Evolutionary conservation across 2,113 vertebrate genomes (phyloP).

Genomic region (Neogobius melanostomus): DNA sequence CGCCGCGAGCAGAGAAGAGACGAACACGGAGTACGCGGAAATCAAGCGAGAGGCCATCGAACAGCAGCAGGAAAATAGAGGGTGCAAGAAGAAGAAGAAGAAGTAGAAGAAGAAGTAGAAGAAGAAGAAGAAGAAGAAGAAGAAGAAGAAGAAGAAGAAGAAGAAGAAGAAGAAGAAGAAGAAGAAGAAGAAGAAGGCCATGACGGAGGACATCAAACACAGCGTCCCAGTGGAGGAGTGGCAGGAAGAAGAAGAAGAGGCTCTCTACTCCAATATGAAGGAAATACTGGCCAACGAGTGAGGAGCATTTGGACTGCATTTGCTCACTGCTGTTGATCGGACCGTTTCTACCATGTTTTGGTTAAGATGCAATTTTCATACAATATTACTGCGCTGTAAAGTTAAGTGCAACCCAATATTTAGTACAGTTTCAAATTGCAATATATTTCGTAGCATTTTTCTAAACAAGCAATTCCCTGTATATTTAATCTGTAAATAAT

Average conservation of each 20-base stretch:
- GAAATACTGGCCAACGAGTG: conserved; percentile 22
- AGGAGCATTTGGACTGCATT: not conserved
- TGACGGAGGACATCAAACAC: not conserved
- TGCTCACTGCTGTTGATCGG: too few species aligned
- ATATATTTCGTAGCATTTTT: too few species aligned
- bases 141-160: too few species aligned
- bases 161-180: too few species aligned
- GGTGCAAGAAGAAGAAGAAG: not conserved
- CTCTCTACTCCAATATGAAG: conserved; percentile 48
- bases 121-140: conserved; percentile 7
- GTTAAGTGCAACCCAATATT: too few species aligned
- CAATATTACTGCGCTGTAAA: too few species aligned
- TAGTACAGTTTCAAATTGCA: too few species aligned
- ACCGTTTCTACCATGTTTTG: too few species aligned
- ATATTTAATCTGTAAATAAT: too few species aligned
- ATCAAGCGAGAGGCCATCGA: conserved; percentile 35
- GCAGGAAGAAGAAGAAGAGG: conserved; percentile 2
- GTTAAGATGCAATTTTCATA: too few species aligned
- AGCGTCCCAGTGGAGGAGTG: conserved; percentile 11
- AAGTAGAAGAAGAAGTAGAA: conserved; percentile 6
- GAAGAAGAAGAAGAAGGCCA: not conserved
- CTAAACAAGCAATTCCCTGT: too few species aligned
- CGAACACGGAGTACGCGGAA: conserved; percentile 62
- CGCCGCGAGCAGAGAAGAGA: conserved; percentile 4
- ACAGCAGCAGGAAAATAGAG: not conserved